phyloP scores from a whole-genome alignment of 2,113 vertebrate genomes.

The Chunga burmeisteri region DNA sequence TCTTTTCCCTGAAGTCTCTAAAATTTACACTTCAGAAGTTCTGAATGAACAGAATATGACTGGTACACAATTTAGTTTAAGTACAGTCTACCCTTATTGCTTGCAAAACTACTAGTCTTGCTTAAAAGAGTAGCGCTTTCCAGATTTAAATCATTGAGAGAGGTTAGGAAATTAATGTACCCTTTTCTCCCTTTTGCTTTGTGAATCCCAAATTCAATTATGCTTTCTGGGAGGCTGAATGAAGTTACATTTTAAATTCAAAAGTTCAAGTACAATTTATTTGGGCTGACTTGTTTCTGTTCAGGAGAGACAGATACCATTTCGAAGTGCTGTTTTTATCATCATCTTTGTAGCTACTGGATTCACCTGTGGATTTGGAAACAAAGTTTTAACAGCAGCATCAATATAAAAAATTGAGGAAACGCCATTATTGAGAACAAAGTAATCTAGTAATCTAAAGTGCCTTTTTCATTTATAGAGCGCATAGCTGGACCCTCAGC shows the following conservation, averaged over 20 bases:
- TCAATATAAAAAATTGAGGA: background rate
- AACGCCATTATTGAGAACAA: background rate
- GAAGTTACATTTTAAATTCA: background rate
- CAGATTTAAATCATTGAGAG: background rate
- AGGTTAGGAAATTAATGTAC: background rate
- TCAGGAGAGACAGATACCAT: background rate
- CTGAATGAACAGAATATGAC: conserved; percentile 11
- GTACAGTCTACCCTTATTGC: background rate
- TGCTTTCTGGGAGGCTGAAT: background rate
- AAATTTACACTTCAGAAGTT: background rate
- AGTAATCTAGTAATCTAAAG: background rate
- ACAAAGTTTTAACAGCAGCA: background rate
- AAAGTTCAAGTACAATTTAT: background rate
- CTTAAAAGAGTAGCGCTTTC: background rate
- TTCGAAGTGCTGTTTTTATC: background rate
- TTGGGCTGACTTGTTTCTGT: background rate
- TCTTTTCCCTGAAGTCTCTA: conserved; percentile 28
- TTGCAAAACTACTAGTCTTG: background rate
- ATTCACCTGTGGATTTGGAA: background rate
- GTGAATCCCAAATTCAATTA: background rate
- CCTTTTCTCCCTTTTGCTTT: background rate
- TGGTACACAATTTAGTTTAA: background rate
- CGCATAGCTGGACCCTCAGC: too few relatives aligned
- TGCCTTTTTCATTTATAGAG: background rate
- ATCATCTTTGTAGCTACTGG: background rate